Conservation (phyloP, 1,140 invertebrate species). For the Mycetomoellerius zeteki region DNA sequence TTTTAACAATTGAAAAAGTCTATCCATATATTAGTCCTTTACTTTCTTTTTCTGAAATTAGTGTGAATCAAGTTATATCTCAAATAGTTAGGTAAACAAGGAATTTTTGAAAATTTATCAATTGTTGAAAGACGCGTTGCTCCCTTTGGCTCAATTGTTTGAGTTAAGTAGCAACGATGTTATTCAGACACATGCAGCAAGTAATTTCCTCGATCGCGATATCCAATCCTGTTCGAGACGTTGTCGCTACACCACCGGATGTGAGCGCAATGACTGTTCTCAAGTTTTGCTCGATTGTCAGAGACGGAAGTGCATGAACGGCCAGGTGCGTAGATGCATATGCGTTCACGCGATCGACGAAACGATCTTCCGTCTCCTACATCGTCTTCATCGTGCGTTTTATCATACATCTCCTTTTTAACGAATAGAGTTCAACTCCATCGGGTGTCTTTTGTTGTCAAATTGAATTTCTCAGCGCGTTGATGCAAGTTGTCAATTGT, state of each 20-base stretch:
- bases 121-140: not conserved
- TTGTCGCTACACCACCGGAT: conserved; percentile 33
- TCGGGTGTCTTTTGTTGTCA: not conserved
- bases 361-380: conserved; percentile 10
- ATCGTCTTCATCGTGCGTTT: not conserved
- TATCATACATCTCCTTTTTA: conserved; percentile 5
- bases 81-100: not conserved
- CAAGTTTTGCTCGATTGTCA: conserved; percentile 48
- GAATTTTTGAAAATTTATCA: not conserved
- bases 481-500: not conserved
- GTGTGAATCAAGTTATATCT: not conserved
- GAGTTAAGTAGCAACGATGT: too few relatives aligned
- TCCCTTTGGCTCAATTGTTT: not conserved
- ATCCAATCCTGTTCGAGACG: conserved; percentile 30
- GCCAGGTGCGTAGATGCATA: conserved; percentile 34
- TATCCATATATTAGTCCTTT: not conserved
- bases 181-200: too few relatives aligned
- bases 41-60: not conserved
- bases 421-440: not conserved
- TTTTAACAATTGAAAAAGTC: not conserved
- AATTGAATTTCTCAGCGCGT: conserved; percentile 33
- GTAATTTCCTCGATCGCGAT: conserved; percentile 21
- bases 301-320: conserved; percentile 63
- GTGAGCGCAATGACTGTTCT: conserved; percentile 51
- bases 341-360: conserved; percentile 37